Base-by-base conservation (phyloP, 2,888 invertebrate species). In the Pseudococcus longispinus region DNA sequence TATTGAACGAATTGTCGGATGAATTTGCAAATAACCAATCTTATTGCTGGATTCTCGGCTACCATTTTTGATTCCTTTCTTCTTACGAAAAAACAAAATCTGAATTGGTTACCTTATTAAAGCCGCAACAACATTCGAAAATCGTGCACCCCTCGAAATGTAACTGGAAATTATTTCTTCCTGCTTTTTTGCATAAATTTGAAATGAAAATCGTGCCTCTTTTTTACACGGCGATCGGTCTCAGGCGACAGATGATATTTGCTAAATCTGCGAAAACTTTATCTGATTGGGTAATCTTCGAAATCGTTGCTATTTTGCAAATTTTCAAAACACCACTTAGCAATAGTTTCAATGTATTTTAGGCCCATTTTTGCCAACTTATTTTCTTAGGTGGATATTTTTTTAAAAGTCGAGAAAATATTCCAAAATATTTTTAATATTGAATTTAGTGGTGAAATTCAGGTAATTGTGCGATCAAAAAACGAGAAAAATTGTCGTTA, bases 121-220 rank as follows among this genome's bases (percentile, higher is more conserved):
- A 5, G 37, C 37, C 2, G 4, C 1, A 37, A 37, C 8, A 37
- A 37, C 8, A 6, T 0, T n/a, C 37, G 37, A 65, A n/a, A 26
- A 26, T 65, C 6, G 20, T 65, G 26, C 26, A 65, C 65, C 26
- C 4, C 11, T 65, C 1, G 26, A 65, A 65, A 65, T 26, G 26
- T 15, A 26, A 2, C 3, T 6, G 8, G 15, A 26, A 65, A 74
- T 77, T 37, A 77, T 37, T 77, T 37, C 18, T 77, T 37, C 8
- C 77, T 11, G 37, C 37, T 77, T 77, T 37, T 77, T 77, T 77
- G 77, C 77, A 77, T 77, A 77, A 77, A 77, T 77, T 77, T 77
- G n/a, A 23, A 77, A 77, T 77, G 77, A 77, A 77, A 77, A 77
- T 77, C 37, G 77, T 32, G 77, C n/a, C 37, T 37, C 37, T n/a